A percentile compares a stretch with the other conserved stretches of the same genome.
Evolutionary conservation across 2,797 vertebrate genomes (phyloP).

Genomic region (Emys orbicularis): DNA sequence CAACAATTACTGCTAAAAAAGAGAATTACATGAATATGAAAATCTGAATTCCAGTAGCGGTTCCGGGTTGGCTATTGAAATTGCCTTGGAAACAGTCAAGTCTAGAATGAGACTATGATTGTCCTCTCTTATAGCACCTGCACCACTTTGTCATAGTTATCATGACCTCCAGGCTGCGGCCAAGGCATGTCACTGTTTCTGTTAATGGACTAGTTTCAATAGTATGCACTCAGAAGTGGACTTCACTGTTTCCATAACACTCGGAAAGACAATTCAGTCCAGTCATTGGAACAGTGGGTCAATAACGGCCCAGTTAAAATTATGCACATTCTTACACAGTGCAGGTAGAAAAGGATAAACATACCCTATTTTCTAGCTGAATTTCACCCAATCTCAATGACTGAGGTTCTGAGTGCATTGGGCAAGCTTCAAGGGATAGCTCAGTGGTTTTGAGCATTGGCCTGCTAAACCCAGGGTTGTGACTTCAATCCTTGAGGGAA

Average conservation of each 20-base stretch:
- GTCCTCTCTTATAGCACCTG: background rate
- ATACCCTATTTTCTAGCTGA: background rate
- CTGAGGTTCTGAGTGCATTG: background rate
- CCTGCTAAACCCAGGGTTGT: too few relatives aligned
- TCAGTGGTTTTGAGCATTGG: too few relatives aligned
- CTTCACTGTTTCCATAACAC: constrained; percentile 53
- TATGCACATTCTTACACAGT: background rate
- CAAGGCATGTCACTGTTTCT: constrained; percentile 34
- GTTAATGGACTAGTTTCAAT: constrained; percentile 62
- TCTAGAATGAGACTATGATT: background rate
- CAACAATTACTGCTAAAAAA: background rate
- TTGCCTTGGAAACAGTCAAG: constrained; percentile 1
- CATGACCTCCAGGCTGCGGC: background rate
- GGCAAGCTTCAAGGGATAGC: background rate
- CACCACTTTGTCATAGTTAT: background rate
- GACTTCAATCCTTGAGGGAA: too few relatives aligned
- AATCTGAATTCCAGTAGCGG: background rate
- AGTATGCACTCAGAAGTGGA: constrained; percentile 53
- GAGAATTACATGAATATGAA: background rate
- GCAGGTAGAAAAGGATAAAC: background rate
- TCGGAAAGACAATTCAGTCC: constrained; percentile 62
- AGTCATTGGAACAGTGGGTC: constrained; percentile 66
- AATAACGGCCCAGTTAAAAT: constrained; percentile 57
- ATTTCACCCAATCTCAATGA: background rate
- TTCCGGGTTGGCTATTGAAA: constrained; percentile 11